Conservation (phyloP, 2,888 invertebrate species). For the Seira musarum region DNA sequence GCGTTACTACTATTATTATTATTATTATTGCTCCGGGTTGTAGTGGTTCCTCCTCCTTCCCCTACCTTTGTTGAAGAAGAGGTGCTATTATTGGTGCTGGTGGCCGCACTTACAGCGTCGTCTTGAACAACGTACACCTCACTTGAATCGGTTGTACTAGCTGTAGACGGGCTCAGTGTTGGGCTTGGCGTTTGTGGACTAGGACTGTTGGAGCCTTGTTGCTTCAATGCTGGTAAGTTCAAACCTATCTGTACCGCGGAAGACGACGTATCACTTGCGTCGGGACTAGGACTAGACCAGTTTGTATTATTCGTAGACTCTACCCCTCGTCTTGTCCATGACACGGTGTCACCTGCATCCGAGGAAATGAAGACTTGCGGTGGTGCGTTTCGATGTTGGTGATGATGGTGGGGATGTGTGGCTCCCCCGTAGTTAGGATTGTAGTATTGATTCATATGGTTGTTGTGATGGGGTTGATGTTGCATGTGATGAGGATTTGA, state of each 20-base stretch:
- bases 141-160: conserved; percentile 38
- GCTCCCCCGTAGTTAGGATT: conserved; percentile 22
- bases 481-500: conserved; percentile 29
- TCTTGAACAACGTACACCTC: conserved; percentile 36
- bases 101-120: not conserved
- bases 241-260: conserved; percentile 43
- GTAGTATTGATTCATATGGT: conserved; percentile 22
- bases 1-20: too few species aligned
- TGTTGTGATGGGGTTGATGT: conserved; percentile 22
- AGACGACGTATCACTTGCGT: conserved; percentile 16
- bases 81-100: not conserved
- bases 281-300: conserved; percentile 42
- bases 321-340: conserved; percentile 38
- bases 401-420: conserved; percentile 17
- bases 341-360: conserved; percentile 27
- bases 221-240: conserved; percentile 44
- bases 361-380: conserved; percentile 54
- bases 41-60: not conserved
- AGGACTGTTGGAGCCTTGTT: conserved; percentile 44
- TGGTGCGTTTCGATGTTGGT: conserved; percentile 28
- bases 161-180: conserved; percentile 37
- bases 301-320: conserved; percentile 34
- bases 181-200: conserved; percentile 53
- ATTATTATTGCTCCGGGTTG: not conserved
- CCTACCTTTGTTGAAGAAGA: not conserved